A percentile compares a stretch with the other conserved stretches of the same genome.
These are phyloP conservation scores for Micropoecilia bifurca DNA, from an alignment of 2,797 vertebrate genomes.

Conservation along the genomic window DNA sequence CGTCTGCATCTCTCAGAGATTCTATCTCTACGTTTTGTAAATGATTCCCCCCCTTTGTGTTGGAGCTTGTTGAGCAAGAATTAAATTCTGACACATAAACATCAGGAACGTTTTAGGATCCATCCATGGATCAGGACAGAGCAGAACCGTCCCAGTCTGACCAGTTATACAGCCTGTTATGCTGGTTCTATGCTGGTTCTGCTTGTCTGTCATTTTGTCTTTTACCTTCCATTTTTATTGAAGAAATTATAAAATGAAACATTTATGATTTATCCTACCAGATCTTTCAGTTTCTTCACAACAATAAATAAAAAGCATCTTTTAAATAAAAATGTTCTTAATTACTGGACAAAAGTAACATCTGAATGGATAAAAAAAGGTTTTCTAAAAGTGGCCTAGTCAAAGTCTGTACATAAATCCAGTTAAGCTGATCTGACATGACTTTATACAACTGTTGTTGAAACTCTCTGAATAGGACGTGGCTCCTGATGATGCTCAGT, in stretches of 20 bases:
- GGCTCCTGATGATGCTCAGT: not conserved
- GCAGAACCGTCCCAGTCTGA: not conserved
- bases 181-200: not conserved
- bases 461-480: not conserved
- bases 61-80: not conserved
- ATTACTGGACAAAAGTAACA: not conserved
- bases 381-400: not conserved
- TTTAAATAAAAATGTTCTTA: not conserved
- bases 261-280: not conserved
- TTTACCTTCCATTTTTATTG: too few relatives aligned
- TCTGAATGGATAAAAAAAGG: not conserved
- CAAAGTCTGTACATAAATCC: not conserved
- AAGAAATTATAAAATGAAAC: not conserved
- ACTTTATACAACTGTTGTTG: not conserved
- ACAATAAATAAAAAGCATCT: not conserved
- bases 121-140: not conserved
- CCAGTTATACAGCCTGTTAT: not conserved
- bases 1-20: not conserved
- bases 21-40: not conserved
- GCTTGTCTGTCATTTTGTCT: not conserved
- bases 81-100: not conserved
- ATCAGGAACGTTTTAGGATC: not conserved
- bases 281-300: not conserved
- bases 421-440: not conserved
- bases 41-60: not conserved